Conservation (phyloP, 1,140 invertebrate genomes). For the Pseudomyrmex cubaensis region DNA sequence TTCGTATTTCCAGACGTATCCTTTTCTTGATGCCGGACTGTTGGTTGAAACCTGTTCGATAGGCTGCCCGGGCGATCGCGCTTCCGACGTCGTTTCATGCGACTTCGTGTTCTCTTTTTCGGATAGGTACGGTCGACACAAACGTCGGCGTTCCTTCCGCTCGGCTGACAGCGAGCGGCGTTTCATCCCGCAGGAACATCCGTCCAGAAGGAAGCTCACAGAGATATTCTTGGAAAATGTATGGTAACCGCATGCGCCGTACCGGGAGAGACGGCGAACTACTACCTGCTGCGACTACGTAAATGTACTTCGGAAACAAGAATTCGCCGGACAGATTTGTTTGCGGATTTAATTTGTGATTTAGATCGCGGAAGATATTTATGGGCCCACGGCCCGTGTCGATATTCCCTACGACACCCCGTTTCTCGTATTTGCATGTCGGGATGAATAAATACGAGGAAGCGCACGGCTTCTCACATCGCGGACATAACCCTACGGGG, state of each 20-base stretch:
- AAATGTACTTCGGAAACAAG: constrained; percentile 32
- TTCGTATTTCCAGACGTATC: background rate
- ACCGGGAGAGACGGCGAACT: background rate
- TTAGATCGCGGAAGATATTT: constrained; percentile 57
- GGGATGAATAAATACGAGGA: constrained; percentile 52
- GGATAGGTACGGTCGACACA: background rate
- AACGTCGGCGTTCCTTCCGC: constrained; percentile 21
- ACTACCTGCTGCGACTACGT: background rate
- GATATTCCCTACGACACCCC: constrained; percentile 46
- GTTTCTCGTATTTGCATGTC: constrained; percentile 41
- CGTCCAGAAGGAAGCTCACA: background rate
- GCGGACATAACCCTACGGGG: constrained; percentile 3
- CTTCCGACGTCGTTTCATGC: constrained; percentile 9
- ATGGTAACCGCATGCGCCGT: constrained; percentile 45
- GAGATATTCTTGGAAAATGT: constrained; percentile 31
- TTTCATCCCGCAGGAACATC: constrained; percentile 7
- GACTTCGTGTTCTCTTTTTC: background rate
- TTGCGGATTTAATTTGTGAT: constrained; percentile 59
- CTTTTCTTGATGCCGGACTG: background rate
- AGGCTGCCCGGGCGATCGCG: background rate
- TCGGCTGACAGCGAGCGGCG: constrained; percentile 9
- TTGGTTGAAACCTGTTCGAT: constrained; percentile 18
- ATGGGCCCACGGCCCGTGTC: constrained; percentile 34
- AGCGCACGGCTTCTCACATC: background rate
- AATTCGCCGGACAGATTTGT: constrained; percentile 52